Evolutionary conservation across 1,140 invertebrate species (phyloP), one percentile per base, ranked within the genome.

Genomic region (Bombus cullumanus): DNA sequence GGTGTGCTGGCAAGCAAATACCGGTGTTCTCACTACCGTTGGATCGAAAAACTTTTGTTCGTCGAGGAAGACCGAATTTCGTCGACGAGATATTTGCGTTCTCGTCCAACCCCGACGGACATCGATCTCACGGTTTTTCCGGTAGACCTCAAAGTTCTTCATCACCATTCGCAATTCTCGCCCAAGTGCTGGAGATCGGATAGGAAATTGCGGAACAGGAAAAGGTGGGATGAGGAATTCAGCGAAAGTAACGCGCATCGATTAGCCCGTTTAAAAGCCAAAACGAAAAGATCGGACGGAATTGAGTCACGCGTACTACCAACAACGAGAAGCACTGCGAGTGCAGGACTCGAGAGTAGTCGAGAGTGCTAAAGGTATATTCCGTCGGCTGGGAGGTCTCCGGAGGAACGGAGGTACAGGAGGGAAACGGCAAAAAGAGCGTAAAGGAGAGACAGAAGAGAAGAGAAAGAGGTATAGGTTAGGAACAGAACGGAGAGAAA

Each of bases 361-460:
- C n/a, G 62, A 37, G 62, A 83, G 81, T 41, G 72, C 28, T 34
- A 34, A 83, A 83, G 73, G 74, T 71, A 57, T 47, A 78, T 77
- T 73, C 34, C 66, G 64, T 43, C 82, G 41, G 34, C 69, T 88
- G 87, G 92, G 93, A 94, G 93, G 92, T 92, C 90, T 85, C 92
- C 62, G 34, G n/a, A 41, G 76, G 57, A 62, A 12, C n/a, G 47
- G 68, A 59, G 62, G 25, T 69, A 47, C 28, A 57, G 75, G 62
- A n/a, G 64, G 25, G 74, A 34, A 28, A 39, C 39, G 66, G 66
- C 18, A 18, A 43, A 71, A 31, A 66, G 15, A 31, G 47, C 47
- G 47, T 53, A 34, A 6, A 34, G 64, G 12, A 72, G 78, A 81
- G 47, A 74, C 39, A 75, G 64, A 68, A 72, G 57, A 25, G 59